These are phyloP conservation scores for Wasmannia auropunctata DNA, from an alignment of 1,140 invertebrate genomes.

Conservation along the genomic window DNA sequence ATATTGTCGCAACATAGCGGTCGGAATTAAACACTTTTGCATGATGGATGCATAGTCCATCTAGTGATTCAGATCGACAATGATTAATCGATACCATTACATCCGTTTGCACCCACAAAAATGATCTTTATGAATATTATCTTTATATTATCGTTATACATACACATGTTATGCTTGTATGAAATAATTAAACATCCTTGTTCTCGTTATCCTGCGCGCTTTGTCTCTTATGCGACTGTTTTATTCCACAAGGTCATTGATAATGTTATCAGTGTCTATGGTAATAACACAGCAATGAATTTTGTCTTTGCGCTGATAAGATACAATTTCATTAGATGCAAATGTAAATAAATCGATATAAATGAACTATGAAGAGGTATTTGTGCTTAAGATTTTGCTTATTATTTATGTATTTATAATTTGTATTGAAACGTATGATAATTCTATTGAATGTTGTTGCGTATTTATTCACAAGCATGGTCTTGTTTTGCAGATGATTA, in stretches of 20 bases:
- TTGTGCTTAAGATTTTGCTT: background rate
- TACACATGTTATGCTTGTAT: background rate
- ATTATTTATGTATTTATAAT: background rate
- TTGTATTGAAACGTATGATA: constrained; percentile 1
- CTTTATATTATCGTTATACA: background rate
- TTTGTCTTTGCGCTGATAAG: background rate
- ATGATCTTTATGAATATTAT: constrained; percentile 27
- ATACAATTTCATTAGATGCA: background rate
- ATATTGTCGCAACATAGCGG: constrained; percentile 53
- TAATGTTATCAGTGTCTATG: constrained; percentile 20
- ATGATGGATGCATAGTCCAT: constrained; percentile 42
- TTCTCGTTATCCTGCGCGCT: background rate
- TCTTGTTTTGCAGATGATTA: constrained; percentile 57
- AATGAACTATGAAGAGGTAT: background rate
- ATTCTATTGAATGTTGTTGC: background rate
- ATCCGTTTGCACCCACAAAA: constrained; percentile 7
- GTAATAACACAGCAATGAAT: background rate
- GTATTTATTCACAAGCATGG: constrained; percentile 4
- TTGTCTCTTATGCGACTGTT: background rate
- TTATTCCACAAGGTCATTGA: background rate
- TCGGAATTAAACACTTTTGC: constrained; percentile 48
- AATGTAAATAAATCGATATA: background rate
- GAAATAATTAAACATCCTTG: constrained; percentile 6
- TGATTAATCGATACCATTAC: constrained; percentile 57
- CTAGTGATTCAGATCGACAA: constrained; percentile 51